Percentiles rank a stretch among this genome's conserved stretches.
These are phyloP conservation scores for Sarcoramphus papa DNA, from an alignment of 2,797 vertebrate genomes.

Conservation along the genomic window DNA sequence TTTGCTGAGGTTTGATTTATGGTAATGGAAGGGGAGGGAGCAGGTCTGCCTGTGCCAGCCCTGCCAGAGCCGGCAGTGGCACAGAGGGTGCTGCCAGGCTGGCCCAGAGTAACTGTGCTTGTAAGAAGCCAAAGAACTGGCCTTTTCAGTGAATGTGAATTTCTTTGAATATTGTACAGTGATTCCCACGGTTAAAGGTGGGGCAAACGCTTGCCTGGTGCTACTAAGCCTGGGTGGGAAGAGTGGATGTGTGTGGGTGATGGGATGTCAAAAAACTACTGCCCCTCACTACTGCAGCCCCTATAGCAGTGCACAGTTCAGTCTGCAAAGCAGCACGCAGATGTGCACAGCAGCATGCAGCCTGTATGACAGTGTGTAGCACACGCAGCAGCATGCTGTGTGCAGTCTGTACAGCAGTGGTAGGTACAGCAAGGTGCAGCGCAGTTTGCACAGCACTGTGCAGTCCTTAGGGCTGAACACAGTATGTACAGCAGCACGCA, in stretches of 20 bases:
- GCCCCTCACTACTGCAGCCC: fast-evolving
- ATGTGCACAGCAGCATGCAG: fast-evolving
- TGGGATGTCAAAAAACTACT: not conserved
- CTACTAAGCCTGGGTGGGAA: not conserved
- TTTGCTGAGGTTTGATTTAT: not conserved
- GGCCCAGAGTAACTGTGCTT: fast-evolving
- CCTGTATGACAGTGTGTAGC: fast-evolving
- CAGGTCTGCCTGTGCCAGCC: not conserved
- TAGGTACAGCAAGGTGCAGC: not conserved
- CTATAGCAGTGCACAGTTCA: fast-evolving
- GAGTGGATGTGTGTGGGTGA: fast-evolving
- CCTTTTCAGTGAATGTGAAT: not conserved
- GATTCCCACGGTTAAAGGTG: not conserved
- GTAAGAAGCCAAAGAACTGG: not conserved
- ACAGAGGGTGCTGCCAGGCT: not conserved
- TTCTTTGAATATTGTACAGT: not conserved
- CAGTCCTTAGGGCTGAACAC: too few relatives aligned
- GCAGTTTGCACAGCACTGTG: not conserved
- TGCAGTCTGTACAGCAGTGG: fast-evolving
- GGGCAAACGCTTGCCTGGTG: too few relatives aligned
- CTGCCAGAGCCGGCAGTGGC: not conserved
- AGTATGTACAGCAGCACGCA: not conserved
- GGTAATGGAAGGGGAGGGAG: not conserved
- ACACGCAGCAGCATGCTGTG: fast-evolving
- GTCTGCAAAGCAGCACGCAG: fast-evolving